Percentiles rank a stretch among this genome's conserved stretches.
Conservation (phyloP, 35 echinoderm and acorn worm species). For the Anneissia japonica region DNA sequence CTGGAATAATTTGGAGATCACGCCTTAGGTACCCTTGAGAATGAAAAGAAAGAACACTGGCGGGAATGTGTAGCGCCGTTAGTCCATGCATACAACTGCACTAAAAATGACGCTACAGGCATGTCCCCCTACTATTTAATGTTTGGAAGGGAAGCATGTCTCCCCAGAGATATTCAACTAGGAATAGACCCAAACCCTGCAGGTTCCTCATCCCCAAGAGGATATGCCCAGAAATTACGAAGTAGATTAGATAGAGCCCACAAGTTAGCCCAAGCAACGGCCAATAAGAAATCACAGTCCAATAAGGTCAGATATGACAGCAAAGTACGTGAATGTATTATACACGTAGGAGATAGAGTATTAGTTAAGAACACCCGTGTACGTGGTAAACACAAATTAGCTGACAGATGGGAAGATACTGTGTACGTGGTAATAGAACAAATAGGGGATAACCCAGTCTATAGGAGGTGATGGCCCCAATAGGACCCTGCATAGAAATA, state of each 20-base stretch:
- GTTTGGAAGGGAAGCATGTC: neutral
- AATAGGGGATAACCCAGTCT: no score
- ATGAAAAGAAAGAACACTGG: neutral
- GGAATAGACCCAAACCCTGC: neutral
- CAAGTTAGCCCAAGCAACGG: neutral
- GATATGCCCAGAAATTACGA: neutral
- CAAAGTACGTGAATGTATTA: neutral
- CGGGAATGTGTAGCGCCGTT: neutral
- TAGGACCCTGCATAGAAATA: no score
- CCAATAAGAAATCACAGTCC: neutral
- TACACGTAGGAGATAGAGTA: neutral
- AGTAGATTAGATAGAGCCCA: neutral
- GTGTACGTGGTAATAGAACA: no score
- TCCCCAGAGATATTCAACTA: neutral
- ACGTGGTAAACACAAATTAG: no score
- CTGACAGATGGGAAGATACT: no score
- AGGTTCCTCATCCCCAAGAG: no score
- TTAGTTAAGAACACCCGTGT: neutral
- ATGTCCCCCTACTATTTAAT: neutral
- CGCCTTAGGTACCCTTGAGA: neutral
- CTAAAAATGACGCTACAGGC: neutral
- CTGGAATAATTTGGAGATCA: no score
- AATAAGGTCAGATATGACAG: no score
- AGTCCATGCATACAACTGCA: slow-evolving; percentile 4
- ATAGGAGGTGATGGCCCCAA: no score